Base-by-base conservation (phyloP, 2,888 invertebrate species). In the Eumerus sabulonum region DNA sequence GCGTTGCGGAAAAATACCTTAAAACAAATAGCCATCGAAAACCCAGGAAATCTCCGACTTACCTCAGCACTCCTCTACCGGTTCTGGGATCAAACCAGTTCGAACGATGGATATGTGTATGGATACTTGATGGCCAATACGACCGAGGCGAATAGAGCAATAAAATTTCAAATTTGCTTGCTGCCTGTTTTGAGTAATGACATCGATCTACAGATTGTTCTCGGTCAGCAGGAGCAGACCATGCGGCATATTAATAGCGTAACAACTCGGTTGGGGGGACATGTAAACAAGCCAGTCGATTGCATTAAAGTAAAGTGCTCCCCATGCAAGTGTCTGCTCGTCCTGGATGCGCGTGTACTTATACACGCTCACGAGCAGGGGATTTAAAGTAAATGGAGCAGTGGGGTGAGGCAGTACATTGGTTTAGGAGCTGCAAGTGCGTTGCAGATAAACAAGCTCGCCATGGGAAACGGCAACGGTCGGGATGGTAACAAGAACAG, bases 391-490 rank as follows among this genome's bases (percentile, higher is more conserved):
- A 27, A 27, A 27, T 27, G 27, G 27, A 44, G 44, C 35, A 44
- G 50, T 12, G 9, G 18, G 11, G 42, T 60, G 48, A 3, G 1
- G 36, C 36, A 60, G 59, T 64, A 35, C 19, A 57, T 16, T 2
- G 19, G 53, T 53, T 57, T 19, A 59, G 35, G 38, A 54, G 73
- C 48, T 73, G 66, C 73, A 67, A 60, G 73, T 73, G 42, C 54
- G 54, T 18, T 66, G 54, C 62, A 54, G 14, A 51, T 59, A 60
- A 67, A 73, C 66, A 42, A 73, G 66, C 64, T 59, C 45, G 14
- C 19, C 19, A 16, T n/a, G 12, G 36, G 45, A 17, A 19, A 50
- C 27, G 17, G 35, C 1, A n/a, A 36, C 13, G 27, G 27, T 4
- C 27, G 27, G 27, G 7, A 27, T 27, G 27, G 7, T 27, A 7